These are phyloP conservation scores for Sialia sialis DNA, from an alignment of 2,113 vertebrate genomes.

Conservation along the genomic window DNA sequence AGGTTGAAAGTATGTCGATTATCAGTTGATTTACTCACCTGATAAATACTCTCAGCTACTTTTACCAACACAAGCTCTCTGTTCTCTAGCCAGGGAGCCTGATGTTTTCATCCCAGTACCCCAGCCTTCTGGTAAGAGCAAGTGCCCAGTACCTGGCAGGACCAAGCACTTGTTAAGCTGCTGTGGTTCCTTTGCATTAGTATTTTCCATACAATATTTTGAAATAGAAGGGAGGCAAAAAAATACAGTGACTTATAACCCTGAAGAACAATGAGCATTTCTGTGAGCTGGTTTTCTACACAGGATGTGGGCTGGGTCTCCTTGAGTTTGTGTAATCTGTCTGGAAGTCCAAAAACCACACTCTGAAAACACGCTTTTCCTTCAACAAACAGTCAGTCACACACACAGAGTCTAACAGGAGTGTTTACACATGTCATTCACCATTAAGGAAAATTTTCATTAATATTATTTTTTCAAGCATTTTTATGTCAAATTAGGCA, in stretches of 20 bases:
- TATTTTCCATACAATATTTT: conserved; percentile 3
- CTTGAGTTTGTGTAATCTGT: conserved; percentile 37
- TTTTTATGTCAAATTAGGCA: not conserved
- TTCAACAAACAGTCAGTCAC: conserved; percentile 1
- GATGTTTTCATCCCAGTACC: not conserved
- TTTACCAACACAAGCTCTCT: not conserved
- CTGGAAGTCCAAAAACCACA: conserved; percentile 51
- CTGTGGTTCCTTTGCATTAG: not conserved
- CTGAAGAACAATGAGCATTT: conserved; percentile 49
- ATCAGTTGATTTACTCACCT: not conserved
- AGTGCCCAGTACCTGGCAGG: not conserved
- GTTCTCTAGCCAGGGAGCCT: not conserved
- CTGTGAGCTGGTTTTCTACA: conserved; percentile 47
- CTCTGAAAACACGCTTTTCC: conserved; percentile 18
- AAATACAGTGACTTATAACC: conserved; percentile 18
- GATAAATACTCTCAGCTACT: not conserved
- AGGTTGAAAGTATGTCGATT: not conserved
- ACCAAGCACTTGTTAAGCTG: conserved; percentile 17
- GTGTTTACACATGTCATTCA: not conserved
- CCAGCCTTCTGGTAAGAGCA: not conserved
- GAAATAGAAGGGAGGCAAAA: not conserved
- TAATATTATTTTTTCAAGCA: not conserved
- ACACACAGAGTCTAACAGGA: not conserved
- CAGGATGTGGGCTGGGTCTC: conserved; percentile 55
- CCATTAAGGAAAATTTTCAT: not conserved